A percentile compares a stretch with the other conserved stretches of the same genome.
phyloP scores from a whole-genome alignment of 2,113 vertebrate genomes.

The Apaloderma vittatum region DNA sequence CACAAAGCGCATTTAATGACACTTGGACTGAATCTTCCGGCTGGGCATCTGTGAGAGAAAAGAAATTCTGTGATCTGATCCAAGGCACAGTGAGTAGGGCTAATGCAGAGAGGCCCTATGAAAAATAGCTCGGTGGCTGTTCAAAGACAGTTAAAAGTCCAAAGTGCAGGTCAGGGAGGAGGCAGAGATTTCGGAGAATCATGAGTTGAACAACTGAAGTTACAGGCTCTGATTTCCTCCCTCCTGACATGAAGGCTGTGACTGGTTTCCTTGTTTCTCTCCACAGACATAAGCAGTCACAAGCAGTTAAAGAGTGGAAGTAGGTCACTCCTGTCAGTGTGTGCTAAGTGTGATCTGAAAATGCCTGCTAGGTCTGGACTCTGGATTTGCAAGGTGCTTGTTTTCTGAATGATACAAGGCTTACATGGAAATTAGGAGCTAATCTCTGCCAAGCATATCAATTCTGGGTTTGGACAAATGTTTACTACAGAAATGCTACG shows the following conservation, averaged over 20 bases:
- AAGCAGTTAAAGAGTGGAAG: neutral
- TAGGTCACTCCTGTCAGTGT: neutral
- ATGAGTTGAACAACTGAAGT: fast-evolving
- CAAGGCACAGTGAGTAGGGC: neutral
- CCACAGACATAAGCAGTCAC: neutral
- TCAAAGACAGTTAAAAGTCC: neutral
- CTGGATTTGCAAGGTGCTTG: neutral
- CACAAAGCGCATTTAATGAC: neutral
- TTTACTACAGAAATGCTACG: neutral
- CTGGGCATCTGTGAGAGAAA: neutral
- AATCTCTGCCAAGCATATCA: neutral
- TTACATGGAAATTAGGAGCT: neutral
- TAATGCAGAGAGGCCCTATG: neutral
- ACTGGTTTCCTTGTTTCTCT: neutral
- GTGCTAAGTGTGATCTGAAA: neutral
- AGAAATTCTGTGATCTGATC: neutral
- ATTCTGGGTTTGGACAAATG: neutral
- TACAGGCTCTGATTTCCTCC: neutral
- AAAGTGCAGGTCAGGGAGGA: neutral
- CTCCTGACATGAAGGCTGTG: neutral
- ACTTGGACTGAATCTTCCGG: neutral
- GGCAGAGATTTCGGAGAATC: neutral
- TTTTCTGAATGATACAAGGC: neutral
- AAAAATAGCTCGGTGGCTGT: neutral
- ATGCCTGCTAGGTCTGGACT: neutral